These are phyloP conservation scores for Gymnarchus niloticus DNA, from an alignment of 2,113 vertebrate genomes.

Conservation along the genomic window DNA sequence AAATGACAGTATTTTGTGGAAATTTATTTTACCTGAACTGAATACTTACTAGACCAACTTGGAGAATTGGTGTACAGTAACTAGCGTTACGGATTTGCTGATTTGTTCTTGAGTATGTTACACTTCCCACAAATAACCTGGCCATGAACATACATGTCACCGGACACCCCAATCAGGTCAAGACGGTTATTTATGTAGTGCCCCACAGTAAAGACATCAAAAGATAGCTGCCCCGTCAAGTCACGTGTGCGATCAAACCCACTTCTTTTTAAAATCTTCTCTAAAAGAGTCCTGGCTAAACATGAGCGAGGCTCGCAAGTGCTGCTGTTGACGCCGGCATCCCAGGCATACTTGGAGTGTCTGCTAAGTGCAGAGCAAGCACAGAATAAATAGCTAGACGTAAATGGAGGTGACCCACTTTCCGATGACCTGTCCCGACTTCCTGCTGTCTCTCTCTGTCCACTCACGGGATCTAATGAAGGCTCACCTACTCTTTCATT, in stretches of 20 bases:
- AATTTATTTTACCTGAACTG: not conserved
- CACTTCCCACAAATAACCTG: not conserved
- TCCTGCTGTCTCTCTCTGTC: not conserved
- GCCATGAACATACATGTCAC: not conserved
- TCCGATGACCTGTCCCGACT: not conserved
- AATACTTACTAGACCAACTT: not conserved
- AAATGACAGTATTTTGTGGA: not conserved
- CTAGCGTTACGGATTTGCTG: not conserved
- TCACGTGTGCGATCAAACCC: not conserved
- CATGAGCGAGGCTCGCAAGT: not conserved
- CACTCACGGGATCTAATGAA: not conserved
- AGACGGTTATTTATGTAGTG: not conserved
- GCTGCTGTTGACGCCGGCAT: not conserved
- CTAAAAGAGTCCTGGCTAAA: not conserved
- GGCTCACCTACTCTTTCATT: not conserved
- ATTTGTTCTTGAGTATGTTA: not conserved
- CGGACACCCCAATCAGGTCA: not conserved
- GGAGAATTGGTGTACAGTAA: not conserved
- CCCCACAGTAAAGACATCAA: not conserved
- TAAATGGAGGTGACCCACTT: slow-evolving; percentile 15
- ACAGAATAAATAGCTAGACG: slow-evolving; percentile 6
- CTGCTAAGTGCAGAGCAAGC: not conserved
- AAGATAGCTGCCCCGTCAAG: not conserved
- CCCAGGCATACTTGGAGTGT: not conserved
- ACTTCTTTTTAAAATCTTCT: not conserved